phyloP scores from a whole-genome alignment of 1,140 invertebrate genomes.

The Drosophila ogumai region DNA sequence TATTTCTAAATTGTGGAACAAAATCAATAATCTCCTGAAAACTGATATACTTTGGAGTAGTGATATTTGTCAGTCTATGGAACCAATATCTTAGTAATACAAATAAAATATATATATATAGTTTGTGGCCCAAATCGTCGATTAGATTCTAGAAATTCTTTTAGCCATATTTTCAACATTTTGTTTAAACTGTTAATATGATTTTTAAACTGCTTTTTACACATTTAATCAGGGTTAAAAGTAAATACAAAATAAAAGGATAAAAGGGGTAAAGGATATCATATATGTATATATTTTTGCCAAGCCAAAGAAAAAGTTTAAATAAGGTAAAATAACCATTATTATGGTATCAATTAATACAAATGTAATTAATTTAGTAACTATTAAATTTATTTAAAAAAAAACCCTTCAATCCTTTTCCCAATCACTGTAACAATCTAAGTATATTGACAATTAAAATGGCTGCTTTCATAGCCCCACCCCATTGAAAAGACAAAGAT shows the following conservation, averaged over 20 bases:
- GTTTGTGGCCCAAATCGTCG: too few species aligned
- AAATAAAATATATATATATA: too few species aligned
- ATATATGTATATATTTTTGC: too few species aligned
- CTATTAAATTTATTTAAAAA: not conserved
- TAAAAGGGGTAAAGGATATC: not conserved
- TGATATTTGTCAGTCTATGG: too few species aligned
- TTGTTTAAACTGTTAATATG: not conserved
- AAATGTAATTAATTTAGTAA: not conserved
- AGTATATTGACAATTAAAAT: not conserved
- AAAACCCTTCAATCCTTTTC: too few species aligned
- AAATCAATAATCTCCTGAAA: too few species aligned
- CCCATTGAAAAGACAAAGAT: conserved; percentile 17
- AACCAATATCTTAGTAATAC: too few species aligned
- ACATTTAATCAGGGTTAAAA: not conserved
- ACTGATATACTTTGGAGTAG: too few species aligned
- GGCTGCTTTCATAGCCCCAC: not conserved
- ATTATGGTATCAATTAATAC: not conserved
- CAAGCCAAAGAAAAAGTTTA: not conserved
- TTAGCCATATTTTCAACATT: not conserved
- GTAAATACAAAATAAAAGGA: not conserved
- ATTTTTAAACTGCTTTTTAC: not conserved
- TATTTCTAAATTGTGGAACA: too few species aligned
- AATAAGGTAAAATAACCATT: not conserved
- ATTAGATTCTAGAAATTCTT: not conserved
- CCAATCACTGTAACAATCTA: not conserved